Evolutionary conservation across 2,888 invertebrate genomes (phyloP), one percentile per base, ranked within the genome.

Genomic region (Lapara coniferarum): DNA sequence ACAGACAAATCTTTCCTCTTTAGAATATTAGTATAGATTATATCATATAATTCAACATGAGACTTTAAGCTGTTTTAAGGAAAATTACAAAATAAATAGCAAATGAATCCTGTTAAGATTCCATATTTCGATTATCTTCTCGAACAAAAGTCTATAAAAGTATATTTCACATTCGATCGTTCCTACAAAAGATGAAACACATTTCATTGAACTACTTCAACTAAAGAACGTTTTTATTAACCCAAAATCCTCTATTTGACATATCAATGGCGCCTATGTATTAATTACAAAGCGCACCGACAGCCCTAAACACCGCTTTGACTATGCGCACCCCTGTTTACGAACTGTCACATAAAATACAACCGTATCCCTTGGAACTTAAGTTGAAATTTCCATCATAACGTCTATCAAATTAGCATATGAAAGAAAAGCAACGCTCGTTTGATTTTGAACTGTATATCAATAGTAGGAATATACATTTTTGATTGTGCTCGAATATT

Each of bases 221-320:
- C 25, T 19, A 49, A 63, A 63, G 13, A 46, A 46, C 19, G 13
- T 13, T 59, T 46, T 88, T 88, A 86, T 87, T 81, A 78, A 77
- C 80, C 77, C 80, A 79, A 81, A 86, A 84, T 85, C 82, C 85
- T 82, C 87, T 89, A 91, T 91, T 90, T 84, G 87, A 84, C 87
- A 84, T 91, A 89, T 91, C 90, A 92, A 91, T 92, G 84, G 87
- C 89, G 86, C 85, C 85, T 85, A 89, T 89, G 87, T 93, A 91
- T 92, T 91, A 90, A 91, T 93, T 92, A 91, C 92, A 91, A 90
- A 90, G 88, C 81, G 79, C 73, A 77, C 90, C 89, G 89, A 81
- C 87, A 86, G 79, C 86, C 87, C 89, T 85, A 81, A 83, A 86
- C 85, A 79, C 86, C 78, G 88, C 84, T 89, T 87, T 84, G 86